Conservation (phyloP, 1,140 invertebrate genomes). For the Drosophila eugracilis region DNA sequence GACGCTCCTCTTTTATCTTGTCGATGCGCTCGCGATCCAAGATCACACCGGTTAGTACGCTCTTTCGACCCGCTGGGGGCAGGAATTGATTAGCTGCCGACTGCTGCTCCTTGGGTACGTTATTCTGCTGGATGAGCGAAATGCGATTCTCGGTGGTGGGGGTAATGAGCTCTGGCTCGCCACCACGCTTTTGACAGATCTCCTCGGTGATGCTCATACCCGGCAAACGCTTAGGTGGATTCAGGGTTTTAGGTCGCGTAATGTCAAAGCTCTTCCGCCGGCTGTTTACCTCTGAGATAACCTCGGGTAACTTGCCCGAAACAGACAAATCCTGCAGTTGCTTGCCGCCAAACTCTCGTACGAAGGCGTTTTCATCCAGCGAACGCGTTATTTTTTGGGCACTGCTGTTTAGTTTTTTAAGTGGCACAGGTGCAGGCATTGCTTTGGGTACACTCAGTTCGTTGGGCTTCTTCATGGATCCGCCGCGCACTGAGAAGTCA, state of each 20-base stretch:
- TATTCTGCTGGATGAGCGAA: constrained; percentile 86
- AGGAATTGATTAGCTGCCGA: constrained; percentile 25
- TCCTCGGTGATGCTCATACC: constrained; percentile 85
- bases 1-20: constrained; percentile 95
- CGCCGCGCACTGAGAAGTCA: constrained; percentile 70
- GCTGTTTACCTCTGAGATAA: constrained; percentile 75
- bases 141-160: constrained; percentile 87
- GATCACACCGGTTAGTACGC: constrained; percentile 85
- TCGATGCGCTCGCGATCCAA: constrained; percentile 92
- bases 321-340: constrained; percentile 80
- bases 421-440: constrained; percentile 58
- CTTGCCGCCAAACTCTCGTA: constrained; percentile 87
- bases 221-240: constrained; percentile 86
- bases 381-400: constrained; percentile 89
- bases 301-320: constrained; percentile 67
- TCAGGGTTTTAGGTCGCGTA: constrained; percentile 85
- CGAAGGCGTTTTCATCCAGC: constrained; percentile 89
- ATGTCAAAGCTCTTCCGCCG: constrained; percentile 84
- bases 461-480: constrained; percentile 72
- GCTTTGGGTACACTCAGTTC: constrained; percentile 56
- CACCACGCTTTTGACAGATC: constrained; percentile 73
- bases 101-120: constrained; percentile 67
- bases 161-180: constrained; percentile 62
- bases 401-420: constrained; percentile 86
- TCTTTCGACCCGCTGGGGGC: constrained; percentile 59